Evolutionary conservation across 2,888 invertebrate genomes (phyloP).

Genomic region (Papilio elwesi): DNA sequence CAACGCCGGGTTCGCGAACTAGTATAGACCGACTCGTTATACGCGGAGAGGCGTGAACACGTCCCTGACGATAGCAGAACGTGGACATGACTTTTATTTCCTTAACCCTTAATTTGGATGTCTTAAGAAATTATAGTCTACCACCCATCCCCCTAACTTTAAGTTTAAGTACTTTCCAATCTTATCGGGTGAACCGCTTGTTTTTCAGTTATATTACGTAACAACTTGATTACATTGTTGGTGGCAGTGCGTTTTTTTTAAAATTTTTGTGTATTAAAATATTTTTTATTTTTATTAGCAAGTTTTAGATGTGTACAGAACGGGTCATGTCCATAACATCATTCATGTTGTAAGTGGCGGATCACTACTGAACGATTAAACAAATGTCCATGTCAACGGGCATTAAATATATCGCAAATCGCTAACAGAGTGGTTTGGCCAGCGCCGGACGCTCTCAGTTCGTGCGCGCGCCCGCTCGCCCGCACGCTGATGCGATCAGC

Average conservation of each 20-base stretch:
- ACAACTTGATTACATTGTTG: too few species aligned
- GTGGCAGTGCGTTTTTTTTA: too few species aligned
- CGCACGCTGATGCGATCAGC: too few species aligned
- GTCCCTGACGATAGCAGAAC: slow-evolving; percentile 39
- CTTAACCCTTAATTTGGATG: too few species aligned
- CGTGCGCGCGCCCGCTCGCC: background rate
- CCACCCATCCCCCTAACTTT: too few species aligned
- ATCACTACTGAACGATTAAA: slow-evolving; percentile 47
- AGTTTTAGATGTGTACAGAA: background rate
- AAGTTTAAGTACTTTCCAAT: too few species aligned
- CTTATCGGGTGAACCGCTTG: too few species aligned
- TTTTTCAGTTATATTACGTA: too few species aligned
- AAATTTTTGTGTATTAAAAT: too few species aligned
- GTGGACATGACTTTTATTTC: slow-evolving; percentile 25
- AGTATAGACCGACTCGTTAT: slow-evolving; percentile 46
- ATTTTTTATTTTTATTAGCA: too few species aligned
- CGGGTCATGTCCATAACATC: slow-evolving; percentile 39
- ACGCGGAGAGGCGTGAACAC: slow-evolving; percentile 50
- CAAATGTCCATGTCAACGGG: slow-evolving; percentile 50
- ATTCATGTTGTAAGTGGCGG: slow-evolving; percentile 40
- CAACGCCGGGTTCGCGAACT: too few species aligned
- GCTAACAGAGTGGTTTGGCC: slow-evolving; percentile 34
- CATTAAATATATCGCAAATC: slow-evolving; percentile 43
- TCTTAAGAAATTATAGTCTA: too few species aligned
- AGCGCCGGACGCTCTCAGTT: background rate